Base-by-base conservation (phyloP, 53 echinoderm and acorn worm species). In the Stichopus horrens region DNA sequence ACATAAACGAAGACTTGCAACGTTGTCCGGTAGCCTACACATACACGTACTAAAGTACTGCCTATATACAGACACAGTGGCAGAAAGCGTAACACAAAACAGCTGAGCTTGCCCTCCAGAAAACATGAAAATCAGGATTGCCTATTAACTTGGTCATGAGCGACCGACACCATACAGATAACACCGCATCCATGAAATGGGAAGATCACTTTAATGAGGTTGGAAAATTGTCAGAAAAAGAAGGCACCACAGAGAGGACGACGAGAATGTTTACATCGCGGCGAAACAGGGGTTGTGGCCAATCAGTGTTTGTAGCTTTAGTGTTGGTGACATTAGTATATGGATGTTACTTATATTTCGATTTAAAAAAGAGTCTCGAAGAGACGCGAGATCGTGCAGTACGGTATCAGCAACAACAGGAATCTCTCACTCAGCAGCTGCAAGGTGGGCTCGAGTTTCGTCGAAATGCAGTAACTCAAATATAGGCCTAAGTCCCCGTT, bases 371-470 rank as follows among this genome's bases (percentile, higher is more conserved):
- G 76, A 88, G 83, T 22, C 74, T 95, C n/a, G 90, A 95, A 73
- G 95, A 94, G 19, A 92, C 98, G 0, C 86, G 88, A 54, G 90
- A 90, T 53, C 90, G 91, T 77, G 92, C 94, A 53, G 83, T 90
- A 74, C 92, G 94, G 71, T 94, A 92, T 58, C 94, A 97, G 74
- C 95, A 95, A 76, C 97, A 97, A 58, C 97, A 97, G 76, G 97
- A 97, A 68, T 97, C 97, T 0, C 83, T 97, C 7, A 94, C 97
- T 54, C 92, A 94, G 53, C 97, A 97, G 75, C 88, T 97, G 19
- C 97, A 97, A 95, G 97, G 97, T 97, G 91, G 37, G 37, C 37
- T 37, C 37, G 37, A 37, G 37, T 37, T 37, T 37, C 37, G 37
- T 1, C 37, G 2, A 37, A 37, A 37, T 37, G 37, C 37, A 37